Evolutionary conservation across 2,113 vertebrate species (phyloP).

Genomic region (Psilopogon haemacephalus): DNA sequence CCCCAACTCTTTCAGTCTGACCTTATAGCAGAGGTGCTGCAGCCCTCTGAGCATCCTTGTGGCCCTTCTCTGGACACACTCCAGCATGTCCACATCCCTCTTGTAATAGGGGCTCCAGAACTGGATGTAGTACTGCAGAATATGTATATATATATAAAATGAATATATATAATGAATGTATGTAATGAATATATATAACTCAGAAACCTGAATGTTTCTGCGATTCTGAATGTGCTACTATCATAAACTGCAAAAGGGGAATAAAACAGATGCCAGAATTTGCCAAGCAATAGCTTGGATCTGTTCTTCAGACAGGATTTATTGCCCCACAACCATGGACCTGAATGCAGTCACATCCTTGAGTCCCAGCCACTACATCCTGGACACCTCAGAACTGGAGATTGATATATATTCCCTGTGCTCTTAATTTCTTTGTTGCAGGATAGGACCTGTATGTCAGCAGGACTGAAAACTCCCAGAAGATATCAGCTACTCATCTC

Average conservation of each 20-base stretch:
- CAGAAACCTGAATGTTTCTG: no score
- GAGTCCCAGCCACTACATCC: neutral
- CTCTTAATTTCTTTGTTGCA: neutral
- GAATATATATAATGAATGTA: no score
- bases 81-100: no score
- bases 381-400: neutral
- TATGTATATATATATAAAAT: no score
- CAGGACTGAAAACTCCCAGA: slow-evolving; percentile 73
- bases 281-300: neutral
- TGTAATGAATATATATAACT: no score
- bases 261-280: neutral
- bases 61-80: no score
- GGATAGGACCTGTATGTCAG: slow-evolving; percentile 68
- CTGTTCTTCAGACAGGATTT: neutral
- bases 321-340: neutral
- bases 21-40: no score
- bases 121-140: no score
- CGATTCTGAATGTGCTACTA: neutral
- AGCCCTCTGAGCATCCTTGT: no score
- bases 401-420: neutral
- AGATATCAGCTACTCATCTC: slow-evolving; percentile 68
- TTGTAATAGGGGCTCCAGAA: no score
- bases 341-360: neutral
- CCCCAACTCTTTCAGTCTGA: no score
- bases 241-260: neutral